phyloP scores from a whole-genome alignment of 23 tunicate genomes.

The Trididemnum miniatum region DNA sequence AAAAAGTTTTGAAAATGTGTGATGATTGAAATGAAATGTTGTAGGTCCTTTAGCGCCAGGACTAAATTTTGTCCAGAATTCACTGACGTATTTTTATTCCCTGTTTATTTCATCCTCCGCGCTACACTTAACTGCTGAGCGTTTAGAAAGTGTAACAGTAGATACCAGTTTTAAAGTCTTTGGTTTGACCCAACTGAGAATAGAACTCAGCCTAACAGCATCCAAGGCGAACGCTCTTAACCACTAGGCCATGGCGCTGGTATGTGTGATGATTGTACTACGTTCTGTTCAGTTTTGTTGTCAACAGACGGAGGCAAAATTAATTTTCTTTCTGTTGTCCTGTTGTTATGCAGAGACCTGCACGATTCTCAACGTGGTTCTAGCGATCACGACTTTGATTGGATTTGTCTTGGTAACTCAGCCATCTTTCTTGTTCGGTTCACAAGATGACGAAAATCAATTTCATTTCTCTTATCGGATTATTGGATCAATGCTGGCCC shows the following conservation, averaged over 20 bases:
- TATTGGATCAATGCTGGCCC: constrained; percentile 12
- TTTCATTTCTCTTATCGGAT: background rate
- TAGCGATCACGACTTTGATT: constrained; percentile 11
- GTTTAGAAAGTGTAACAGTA: too few relatives aligned
- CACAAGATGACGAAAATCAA: background rate
- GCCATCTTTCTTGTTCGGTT: constrained; percentile 34
- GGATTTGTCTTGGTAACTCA: constrained; percentile 36
- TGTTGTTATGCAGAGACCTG: constrained; percentile 25
- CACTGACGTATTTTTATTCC: too few relatives aligned
- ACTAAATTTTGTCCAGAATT: too few relatives aligned
- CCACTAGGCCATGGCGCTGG: too few relatives aligned
- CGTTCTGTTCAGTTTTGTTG: background rate
- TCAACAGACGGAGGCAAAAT: background rate
- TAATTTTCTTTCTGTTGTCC: background rate
- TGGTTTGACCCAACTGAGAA: background rate
- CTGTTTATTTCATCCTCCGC: too few relatives aligned
- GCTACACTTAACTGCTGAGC: too few relatives aligned
- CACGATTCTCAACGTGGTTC: background rate
- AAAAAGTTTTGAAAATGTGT: too few relatives aligned
- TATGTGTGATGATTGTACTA: too few relatives aligned
- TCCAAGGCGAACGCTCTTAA: background rate
- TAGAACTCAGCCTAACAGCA: background rate
- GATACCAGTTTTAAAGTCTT: too few relatives aligned
- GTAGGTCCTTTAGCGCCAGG: too few relatives aligned
- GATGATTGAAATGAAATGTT: too few relatives aligned